Evolutionary conservation across 2,888 invertebrate genomes (phyloP).

Genomic region (Himalopsyche kuldschensis): DNA sequence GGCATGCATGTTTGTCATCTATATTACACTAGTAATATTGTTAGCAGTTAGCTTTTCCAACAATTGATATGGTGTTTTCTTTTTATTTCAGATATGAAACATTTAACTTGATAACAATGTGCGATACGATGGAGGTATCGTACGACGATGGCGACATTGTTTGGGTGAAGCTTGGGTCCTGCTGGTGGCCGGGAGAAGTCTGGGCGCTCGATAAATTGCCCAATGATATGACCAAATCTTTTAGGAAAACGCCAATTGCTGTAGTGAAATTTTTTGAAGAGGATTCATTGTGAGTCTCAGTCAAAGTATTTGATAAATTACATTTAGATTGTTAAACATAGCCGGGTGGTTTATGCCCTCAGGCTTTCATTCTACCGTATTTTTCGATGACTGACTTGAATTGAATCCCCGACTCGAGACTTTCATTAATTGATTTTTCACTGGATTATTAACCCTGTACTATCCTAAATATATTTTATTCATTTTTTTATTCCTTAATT

Average conservation of each 20-base stretch:
- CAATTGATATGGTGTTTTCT: background rate
- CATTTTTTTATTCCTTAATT: too few relatives aligned
- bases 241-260: conserved; percentile 74
- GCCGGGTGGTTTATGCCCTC: too few relatives aligned
- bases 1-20: too few relatives aligned
- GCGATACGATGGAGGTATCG: conserved; percentile 68
- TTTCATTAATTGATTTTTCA: too few relatives aligned
- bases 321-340: too few relatives aligned
- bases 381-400: too few relatives aligned
- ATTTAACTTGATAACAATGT: conserved; percentile 55
- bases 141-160: conserved; percentile 78
- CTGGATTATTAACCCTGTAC: too few relatives aligned
- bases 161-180: conserved; percentile 80
- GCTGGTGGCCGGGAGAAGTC: conserved; percentile 88
- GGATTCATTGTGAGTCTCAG: conserved; percentile 67
- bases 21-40: too few relatives aligned
- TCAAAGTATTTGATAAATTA: background rate
- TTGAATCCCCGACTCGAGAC: too few relatives aligned
- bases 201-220: conserved; percentile 62
- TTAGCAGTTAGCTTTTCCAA: too few relatives aligned
- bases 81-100: conserved; percentile 32
- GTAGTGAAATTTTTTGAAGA: conserved; percentile 86
- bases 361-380: background rate
- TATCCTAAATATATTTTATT: too few relatives aligned
- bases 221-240: conserved; percentile 66